These are phyloP conservation scores for Protosalanx chinensis DNA, from an alignment of 2,797 vertebrate genomes.

Conservation along the genomic window DNA sequence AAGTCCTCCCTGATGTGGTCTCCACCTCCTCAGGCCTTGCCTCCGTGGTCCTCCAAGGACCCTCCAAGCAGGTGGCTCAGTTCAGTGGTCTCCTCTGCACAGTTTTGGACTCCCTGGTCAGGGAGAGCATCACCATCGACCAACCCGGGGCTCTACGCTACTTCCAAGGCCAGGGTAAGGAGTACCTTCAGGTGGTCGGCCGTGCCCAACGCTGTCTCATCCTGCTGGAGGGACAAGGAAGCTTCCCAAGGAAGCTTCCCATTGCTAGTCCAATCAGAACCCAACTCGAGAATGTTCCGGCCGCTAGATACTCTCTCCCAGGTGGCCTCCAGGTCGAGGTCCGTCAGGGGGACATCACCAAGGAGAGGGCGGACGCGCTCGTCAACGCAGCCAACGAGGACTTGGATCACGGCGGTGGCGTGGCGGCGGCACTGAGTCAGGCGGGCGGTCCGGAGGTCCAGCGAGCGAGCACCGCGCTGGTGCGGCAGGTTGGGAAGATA, in stretches of 20 bases:
- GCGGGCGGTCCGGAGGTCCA: constrained; percentile 61
- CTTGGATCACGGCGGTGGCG: constrained; percentile 52
- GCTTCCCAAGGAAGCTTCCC: neutral
- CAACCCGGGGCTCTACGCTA: constrained; percentile 50
- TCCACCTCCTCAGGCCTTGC: constrained; percentile 15
- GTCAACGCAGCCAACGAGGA: constrained; percentile 66
- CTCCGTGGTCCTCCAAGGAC: constrained; percentile 42
- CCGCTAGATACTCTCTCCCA: constrained; percentile 41
- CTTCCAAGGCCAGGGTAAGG: constrained; percentile 47
- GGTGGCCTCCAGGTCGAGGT: constrained; percentile 50
- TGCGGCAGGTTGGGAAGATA: constrained; percentile 41
- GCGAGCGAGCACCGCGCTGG: constrained; percentile 42
- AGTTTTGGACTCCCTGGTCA: constrained; percentile 45
- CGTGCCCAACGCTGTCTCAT: constrained; percentile 48
- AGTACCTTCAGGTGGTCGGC: constrained; percentile 33
- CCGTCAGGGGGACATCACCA: constrained; percentile 62
- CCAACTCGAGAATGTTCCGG: neutral
- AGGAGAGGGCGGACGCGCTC: constrained; percentile 54
- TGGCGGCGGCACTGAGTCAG: constrained; percentile 57
- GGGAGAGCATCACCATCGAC: constrained; percentile 40
- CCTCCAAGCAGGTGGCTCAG: constrained; percentile 37
- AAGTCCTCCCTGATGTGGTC: constrained; percentile 19
- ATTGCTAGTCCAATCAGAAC: neutral
- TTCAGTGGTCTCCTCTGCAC: constrained; percentile 29
- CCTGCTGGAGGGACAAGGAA: constrained; percentile 9